Evolutionary conservation across 2,113 vertebrate species (phyloP).

Genomic region (Caracal caracal): DNA sequence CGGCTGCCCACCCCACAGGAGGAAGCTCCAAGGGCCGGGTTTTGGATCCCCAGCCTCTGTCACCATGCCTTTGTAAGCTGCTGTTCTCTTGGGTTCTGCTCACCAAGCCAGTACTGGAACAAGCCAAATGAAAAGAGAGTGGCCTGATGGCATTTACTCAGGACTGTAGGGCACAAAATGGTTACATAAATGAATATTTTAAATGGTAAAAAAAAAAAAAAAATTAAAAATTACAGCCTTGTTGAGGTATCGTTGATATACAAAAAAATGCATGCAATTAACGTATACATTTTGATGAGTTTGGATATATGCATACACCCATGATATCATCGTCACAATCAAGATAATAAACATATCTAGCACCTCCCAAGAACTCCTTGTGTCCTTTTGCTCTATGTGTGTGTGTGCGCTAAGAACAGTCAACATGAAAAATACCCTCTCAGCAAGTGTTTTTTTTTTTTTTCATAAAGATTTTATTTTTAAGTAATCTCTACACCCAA

Average conservation of each 20-base stretch:
- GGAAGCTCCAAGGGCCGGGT: not conserved
- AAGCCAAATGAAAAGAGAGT: not conserved
- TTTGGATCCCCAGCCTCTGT: not conserved
- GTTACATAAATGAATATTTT: not conserved
- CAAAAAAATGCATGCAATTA: not conserved
- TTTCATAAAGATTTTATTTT: not conserved
- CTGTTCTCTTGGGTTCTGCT: not conserved
- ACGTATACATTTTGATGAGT: not conserved
- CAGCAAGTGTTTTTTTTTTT: not conserved
- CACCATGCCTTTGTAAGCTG: not conserved
- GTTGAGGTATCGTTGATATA: not conserved
- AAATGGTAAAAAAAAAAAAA: not conserved
- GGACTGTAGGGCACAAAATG: not conserved
- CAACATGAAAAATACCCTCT: not conserved
- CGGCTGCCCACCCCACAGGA: not conserved
- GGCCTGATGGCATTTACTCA: not conserved
- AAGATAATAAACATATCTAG: not conserved
- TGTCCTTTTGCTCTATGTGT: not conserved
- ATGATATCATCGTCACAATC: not conserved
- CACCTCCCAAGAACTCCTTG: not conserved
- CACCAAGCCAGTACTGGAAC: not conserved
- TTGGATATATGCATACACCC: not conserved
- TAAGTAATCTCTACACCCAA: not conserved
- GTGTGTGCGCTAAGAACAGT: not conserved
- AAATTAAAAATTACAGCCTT: not conserved